Evolutionary conservation across 2,888 invertebrate genomes (phyloP), one percentile per base, ranked within the genome.

Genomic region (Gonocerus acuteangulatus): DNA sequence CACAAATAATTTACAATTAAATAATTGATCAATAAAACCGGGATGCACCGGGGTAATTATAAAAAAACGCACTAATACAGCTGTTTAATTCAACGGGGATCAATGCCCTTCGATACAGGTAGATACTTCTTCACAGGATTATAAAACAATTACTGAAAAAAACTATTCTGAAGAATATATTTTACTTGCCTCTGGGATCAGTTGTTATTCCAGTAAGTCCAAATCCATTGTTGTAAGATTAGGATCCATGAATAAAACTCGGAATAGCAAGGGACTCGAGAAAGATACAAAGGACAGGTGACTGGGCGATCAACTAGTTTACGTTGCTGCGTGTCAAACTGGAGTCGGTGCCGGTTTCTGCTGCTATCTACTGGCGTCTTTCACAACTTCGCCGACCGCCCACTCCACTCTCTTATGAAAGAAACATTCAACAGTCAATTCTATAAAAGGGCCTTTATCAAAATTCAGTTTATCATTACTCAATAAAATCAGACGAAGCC

Each of bases 51-150:
- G n/a, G n/a, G n/a, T n/a, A n/a, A n/a, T n/a, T 27, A 27, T 27
- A 27, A 9, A 27, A 27, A 27, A 27, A 27, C 9, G 4, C 27
- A 51, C 18, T 42, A 23, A 9, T 42, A 42, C 54, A 54, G 54
- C 54, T 54, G 54, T 54, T 51, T 47, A 42, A 39, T 15, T 39
- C 39, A 39, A n/a, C 34, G 23, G 54, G 39, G 54, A 54, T 54
- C 54, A 54, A 54, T 54, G 54, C 54, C 54, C 54, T 54, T 54
- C 39, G n/a, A 34, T n/a, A 27, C 51, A 51, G 51, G 36, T 51
- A 51, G 36, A 36, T 4, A 27, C 27, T 4, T 36, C 51, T 36
- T 34, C 19, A 34, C 51, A 51, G 34, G 51, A 16, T 32, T 51
- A 51, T 34, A 49, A 19, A 13, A 11, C 13, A 13, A 27, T 27